These are phyloP conservation scores for Bubo bubo DNA, from an alignment of 2,113 vertebrate genomes.

Conservation along the genomic window DNA sequence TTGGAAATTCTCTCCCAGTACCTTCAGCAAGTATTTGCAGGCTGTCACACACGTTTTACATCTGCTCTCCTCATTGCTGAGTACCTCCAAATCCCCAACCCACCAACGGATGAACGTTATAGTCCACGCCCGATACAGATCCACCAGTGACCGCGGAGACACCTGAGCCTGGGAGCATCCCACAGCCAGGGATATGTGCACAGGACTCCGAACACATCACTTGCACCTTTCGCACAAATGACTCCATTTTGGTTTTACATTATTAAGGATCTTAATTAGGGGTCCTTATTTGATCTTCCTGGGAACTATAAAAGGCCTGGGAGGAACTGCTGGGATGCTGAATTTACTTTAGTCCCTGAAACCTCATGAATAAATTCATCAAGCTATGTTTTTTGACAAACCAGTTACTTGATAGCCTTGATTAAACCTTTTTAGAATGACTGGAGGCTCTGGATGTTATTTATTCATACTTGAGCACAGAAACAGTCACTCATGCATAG, in stretches of 20 bases:
- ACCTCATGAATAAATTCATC: conserved; percentile 16
- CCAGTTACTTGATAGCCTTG: conserved; percentile 50
- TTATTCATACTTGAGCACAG: conserved; percentile 30
- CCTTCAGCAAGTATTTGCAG: neutral
- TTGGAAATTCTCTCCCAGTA: neutral
- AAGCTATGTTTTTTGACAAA: neutral
- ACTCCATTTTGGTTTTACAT: neutral
- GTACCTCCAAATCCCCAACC: neutral
- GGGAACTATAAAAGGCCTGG: neutral
- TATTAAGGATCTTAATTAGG: neutral
- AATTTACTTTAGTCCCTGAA: neutral
- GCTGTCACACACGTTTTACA: neutral
- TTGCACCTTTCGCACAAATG: neutral
- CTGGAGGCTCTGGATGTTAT: conserved; percentile 30
- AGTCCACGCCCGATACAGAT: rapidly evolving
- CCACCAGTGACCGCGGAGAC: rapidly evolving
- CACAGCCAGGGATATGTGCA: neutral
- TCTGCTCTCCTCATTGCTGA: neutral
- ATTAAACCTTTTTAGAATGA: conserved; percentile 57
- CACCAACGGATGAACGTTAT: neutral
- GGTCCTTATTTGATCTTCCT: neutral
- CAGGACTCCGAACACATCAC: neutral
- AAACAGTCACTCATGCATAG: conserved; percentile 18
- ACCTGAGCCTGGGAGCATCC: neutral
- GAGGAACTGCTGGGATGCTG: neutral